These are phyloP conservation scores for Carassius auratus DNA, from an alignment of 2,113 vertebrate genomes.

Conservation along the genomic window DNA sequence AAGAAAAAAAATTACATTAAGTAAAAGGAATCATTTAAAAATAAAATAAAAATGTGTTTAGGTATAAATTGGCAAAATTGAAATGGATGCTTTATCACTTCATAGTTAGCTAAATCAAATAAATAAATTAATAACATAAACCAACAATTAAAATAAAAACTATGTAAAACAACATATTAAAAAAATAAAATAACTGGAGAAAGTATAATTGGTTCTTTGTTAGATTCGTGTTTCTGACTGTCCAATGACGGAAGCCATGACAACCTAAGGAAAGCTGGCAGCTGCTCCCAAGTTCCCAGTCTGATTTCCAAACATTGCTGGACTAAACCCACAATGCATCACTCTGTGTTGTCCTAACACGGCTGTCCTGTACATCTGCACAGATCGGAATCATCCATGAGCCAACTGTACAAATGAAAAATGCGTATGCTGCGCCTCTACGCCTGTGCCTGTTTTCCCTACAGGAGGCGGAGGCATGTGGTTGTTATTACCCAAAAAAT, in stretches of 20 bases:
- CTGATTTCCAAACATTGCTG: slow-evolving; percentile 19
- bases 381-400: not conserved
- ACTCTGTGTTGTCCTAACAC: slow-evolving; percentile 19
- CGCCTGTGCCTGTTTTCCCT: not conserved
- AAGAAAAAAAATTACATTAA: not conserved
- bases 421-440: not conserved
- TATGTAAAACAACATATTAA: not conserved
- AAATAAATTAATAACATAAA: not conserved
- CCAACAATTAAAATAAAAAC: not conserved
- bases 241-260: not conserved
- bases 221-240: not conserved
- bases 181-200: not conserved
- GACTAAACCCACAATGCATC: slow-evolving; percentile 20
- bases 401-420: slow-evolving; percentile 48
- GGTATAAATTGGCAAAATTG: not conserved
- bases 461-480: slow-evolving; percentile 29
- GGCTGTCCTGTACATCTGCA: slow-evolving; percentile 35
- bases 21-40: not conserved
- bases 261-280: slow-evolving; percentile 34
- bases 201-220: not conserved
- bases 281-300: slow-evolving; percentile 25
- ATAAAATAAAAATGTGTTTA: not conserved
- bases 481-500: slow-evolving; percentile 45
- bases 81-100: no score
- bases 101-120: not conserved